Evolutionary conservation across 1,140 invertebrate species (phyloP), one percentile per base, ranked within the genome.

Genomic region (Aphelenchoides besseyi): DNA sequence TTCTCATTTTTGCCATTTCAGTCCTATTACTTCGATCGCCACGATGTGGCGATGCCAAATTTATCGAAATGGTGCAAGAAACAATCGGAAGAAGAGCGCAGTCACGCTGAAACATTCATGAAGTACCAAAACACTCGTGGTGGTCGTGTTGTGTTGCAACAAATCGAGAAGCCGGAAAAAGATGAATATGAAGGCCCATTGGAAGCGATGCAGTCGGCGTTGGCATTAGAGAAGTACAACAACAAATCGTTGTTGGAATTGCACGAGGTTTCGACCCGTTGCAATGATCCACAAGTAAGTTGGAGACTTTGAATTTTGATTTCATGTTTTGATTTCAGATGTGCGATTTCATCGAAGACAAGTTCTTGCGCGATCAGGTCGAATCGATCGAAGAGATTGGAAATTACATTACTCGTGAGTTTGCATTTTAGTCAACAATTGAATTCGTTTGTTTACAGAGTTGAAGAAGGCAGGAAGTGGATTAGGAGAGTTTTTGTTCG

Each of bases 121-220:
- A 88, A 88, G 54, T 93, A 92, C 81, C 89, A 91, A 85, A 93
- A 92, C 83, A 90, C 90, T 79, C 86, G 92, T 35, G 92, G 92
- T 8, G 92, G 92, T 0, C 85, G 87, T 9, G 87, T 92, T 71
- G 23, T 57, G 2, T 28, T 66, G 16, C 16, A 66, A 16, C 12
- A 36, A 18, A 3, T 66, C 5, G 16, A 66, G 63, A 66, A 66
- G 30, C 63, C 63, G 16, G 63, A 66, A 29, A 66, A 66, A 3
- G 63, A 87, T 64, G 87, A 89, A 52, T 92, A 91, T 89, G 86
- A 86, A 0, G 88, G 86, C 37, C 88, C 88, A 0, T 83, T 90
- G 75, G 89, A 90, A 8, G 91, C 91, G 0, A 90, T 93, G 87
- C 79, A 84, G 54, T 86, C 88, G 12, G 90, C 91, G 23, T 85